Percentiles rank a stretch among this genome's conserved stretches.
phyloP scores from a whole-genome alignment of 2,888 invertebrate species.

The Acanthopleura granulata region DNA sequence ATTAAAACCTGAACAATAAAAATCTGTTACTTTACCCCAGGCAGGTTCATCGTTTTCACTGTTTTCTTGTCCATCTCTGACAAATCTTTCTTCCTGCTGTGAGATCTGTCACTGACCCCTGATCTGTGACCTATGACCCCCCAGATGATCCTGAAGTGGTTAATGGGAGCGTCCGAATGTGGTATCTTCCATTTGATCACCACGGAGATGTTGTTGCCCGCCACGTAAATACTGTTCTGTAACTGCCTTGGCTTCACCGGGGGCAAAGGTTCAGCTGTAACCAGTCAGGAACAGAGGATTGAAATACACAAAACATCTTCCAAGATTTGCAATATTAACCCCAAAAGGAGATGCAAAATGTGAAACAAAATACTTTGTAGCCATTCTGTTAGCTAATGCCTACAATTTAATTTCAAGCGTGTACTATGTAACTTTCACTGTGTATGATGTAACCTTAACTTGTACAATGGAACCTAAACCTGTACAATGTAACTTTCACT shows the following conservation, averaged over 20 bases:
- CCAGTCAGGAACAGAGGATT: too few relatives aligned
- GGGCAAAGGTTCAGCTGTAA: conserved; percentile 10
- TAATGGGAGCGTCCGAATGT: conserved; percentile 32
- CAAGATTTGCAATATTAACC: too few relatives aligned
- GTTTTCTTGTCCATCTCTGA: conserved; percentile 13
- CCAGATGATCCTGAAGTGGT: conserved; percentile 37
- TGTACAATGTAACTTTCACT: too few relatives aligned
- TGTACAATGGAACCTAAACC: too few relatives aligned
- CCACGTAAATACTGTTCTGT: conserved; percentile 35
- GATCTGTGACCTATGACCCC: conserved; percentile 21
- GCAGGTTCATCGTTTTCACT: not conserved
- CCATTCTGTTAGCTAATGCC: too few relatives aligned
- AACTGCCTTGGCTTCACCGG: conserved; percentile 34
- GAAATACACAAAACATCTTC: not conserved
- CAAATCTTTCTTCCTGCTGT: not conserved
- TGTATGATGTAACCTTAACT: too few relatives aligned
- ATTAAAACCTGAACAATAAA: not conserved
- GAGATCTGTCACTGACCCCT: not conserved
- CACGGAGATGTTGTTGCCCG: conserved; percentile 36
- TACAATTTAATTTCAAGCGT: too few relatives aligned
- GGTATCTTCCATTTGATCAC: conserved; percentile 37
- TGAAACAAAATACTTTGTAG: too few relatives aligned
- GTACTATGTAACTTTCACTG: too few relatives aligned
- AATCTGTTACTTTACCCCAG: not conserved
- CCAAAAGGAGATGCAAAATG: too few relatives aligned